phyloP scores from a whole-genome alignment of 2,797 vertebrate genomes.

The Channa striata region DNA sequence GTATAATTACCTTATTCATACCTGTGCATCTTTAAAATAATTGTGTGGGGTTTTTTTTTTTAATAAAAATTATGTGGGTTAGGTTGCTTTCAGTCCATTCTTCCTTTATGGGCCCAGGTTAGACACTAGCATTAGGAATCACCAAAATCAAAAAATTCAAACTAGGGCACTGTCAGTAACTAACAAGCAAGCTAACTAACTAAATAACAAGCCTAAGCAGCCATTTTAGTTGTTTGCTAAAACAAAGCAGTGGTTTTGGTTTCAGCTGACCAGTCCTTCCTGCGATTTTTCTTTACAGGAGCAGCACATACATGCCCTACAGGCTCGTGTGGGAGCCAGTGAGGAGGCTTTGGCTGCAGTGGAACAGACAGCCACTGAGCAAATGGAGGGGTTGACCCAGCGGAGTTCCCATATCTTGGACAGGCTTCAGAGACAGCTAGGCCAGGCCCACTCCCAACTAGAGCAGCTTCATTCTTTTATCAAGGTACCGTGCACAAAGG shows the following conservation, averaged over 20 bases:
- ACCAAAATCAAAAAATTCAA: neutral
- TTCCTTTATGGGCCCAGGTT: conserved; percentile 8
- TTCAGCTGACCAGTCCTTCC: conserved; percentile 36
- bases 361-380: conserved; percentile 86
- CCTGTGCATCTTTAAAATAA: neutral
- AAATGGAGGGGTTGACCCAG: conserved; percentile 88
- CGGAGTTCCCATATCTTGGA: conserved; percentile 88
- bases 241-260: conserved; percentile 27
- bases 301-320: conserved; percentile 81
- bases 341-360: conserved; percentile 86
- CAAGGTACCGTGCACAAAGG: conserved; percentile 84
- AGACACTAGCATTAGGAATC: neutral
- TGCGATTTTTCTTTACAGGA: conserved; percentile 76
- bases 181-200: too few relatives aligned
- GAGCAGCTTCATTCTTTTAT: conserved; percentile 89
- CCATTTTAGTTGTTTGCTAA: neutral
- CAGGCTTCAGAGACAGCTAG: conserved; percentile 85
- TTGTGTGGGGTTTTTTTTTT: too few relatives aligned
- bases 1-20: neutral
- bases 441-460: conserved; percentile 82
- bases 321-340: conserved; percentile 82
- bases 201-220: conserved; percentile 1
- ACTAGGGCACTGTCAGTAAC: conserved; percentile 10
- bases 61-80: neutral
- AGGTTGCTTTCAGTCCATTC: neutral